phyloP scores from a whole-genome alignment of 1,140 invertebrate genomes.

The Drosophila simulans region DNA sequence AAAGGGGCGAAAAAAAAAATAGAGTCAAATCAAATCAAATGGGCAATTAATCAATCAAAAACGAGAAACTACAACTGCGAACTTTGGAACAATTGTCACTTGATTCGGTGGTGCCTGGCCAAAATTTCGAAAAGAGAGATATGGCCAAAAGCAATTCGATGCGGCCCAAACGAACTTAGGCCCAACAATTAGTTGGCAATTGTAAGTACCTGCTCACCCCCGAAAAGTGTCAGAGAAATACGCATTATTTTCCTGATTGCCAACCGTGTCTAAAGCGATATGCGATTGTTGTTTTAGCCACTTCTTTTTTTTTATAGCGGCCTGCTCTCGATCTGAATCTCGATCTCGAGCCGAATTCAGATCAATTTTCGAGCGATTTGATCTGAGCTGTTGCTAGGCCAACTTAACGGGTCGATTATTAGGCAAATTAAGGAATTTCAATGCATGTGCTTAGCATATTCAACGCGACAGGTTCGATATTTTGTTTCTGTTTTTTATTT shows the following conservation, averaged over 20 bases:
- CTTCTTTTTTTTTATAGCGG: conserved; percentile 12
- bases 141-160: conserved; percentile 49
- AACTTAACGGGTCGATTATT: conserved; percentile 70
- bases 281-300: conserved; percentile 14
- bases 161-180: conserved; percentile 35
- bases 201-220: conserved; percentile 23
- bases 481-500: neutral
- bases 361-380: conserved; percentile 16
- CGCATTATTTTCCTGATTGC: conserved; percentile 49
- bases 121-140: conserved; percentile 18
- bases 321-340: conserved; percentile 42
- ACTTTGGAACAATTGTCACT: conserved; percentile 67
- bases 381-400: conserved; percentile 64
- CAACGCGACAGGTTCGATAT: conserved; percentile 72
- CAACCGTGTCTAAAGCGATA: conserved; percentile 64
- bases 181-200: conserved; percentile 58
- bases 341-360: conserved; percentile 9
- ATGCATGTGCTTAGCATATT: conserved; percentile 76
- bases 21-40: conserved; percentile 58
- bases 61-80: conserved; percentile 45
- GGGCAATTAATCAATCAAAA: conserved; percentile 77
- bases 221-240: conserved; percentile 4
- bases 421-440: conserved; percentile 80
- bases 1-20: conserved; percentile 51
- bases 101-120: conserved; percentile 61